Percentiles rank a stretch among this genome's conserved stretches.
These are phyloP conservation scores for Spea bombifrons DNA, from an alignment of 2,113 vertebrate species.

Conservation along the genomic window DNA sequence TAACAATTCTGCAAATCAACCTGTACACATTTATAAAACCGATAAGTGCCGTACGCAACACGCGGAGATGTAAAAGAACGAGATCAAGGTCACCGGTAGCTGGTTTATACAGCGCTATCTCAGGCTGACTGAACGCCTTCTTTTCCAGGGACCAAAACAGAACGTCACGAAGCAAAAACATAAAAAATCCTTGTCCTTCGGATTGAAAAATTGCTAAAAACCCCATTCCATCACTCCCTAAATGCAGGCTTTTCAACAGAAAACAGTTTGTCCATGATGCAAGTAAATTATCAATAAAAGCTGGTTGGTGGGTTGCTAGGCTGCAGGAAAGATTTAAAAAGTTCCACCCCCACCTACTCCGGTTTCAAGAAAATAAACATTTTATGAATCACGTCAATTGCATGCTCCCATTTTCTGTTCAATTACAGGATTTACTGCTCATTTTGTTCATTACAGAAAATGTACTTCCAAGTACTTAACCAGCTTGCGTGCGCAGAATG, in stretches of 20 bases:
- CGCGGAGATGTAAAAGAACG: too few species aligned
- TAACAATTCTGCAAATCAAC: too few species aligned
- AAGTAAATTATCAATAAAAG: constrained; percentile 25
- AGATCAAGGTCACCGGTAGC: too few species aligned
- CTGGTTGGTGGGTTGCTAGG: constrained; percentile 39
- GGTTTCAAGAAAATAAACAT: constrained; percentile 29
- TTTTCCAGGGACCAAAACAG: too few species aligned
- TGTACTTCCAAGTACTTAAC: background rate
- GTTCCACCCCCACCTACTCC: constrained; percentile 25
- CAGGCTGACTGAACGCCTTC: too few species aligned
- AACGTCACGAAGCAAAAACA: too few species aligned
- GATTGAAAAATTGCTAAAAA: background rate
- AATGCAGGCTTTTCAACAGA: constrained; percentile 8
- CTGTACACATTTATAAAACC: too few species aligned
- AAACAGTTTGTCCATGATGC: constrained; percentile 2
- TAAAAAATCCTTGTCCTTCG: background rate
- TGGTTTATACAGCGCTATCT: too few species aligned
- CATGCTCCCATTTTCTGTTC: background rate
- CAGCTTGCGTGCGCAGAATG: background rate
- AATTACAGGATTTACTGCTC: background rate
- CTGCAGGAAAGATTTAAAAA: constrained; percentile 20
- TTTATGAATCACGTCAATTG: constrained; percentile 29
- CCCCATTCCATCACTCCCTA: background rate
- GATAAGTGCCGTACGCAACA: too few species aligned
- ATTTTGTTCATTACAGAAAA: background rate